Conservation (phyloP, 2,888 invertebrate species). For the Cephus pygmeus region DNA sequence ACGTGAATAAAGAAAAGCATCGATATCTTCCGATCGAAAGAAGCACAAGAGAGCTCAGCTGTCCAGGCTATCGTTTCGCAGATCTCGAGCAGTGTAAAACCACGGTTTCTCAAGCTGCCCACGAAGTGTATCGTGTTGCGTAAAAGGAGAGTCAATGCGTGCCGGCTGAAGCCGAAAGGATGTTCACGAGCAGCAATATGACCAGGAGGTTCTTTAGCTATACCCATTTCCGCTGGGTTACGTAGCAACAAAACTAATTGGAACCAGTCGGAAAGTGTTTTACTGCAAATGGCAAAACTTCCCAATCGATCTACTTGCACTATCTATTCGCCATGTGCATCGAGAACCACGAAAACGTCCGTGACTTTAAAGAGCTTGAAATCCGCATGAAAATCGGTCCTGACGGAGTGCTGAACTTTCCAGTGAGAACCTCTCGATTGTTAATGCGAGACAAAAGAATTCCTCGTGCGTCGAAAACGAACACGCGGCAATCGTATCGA, state of each 20-base stretch:
- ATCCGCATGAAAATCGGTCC: neutral
- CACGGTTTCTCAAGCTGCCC: neutral
- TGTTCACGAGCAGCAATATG: neutral
- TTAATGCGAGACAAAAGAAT: neutral
- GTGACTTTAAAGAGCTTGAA: neutral
- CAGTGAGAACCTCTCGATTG: neutral
- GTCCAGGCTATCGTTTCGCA: neutral
- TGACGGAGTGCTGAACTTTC: neutral
- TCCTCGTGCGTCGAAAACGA: neutral
- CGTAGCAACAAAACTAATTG: neutral
- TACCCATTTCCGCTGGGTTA: neutral
- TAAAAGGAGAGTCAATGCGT: neutral
- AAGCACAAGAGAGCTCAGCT: neutral
- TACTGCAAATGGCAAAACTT: neutral
- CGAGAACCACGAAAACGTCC: neutral
- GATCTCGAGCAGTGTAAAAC: neutral
- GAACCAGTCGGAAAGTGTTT: neutral
- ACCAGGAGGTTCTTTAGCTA: neutral
- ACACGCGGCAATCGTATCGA: neutral
- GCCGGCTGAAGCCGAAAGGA: neutral
- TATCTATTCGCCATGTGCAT: neutral
- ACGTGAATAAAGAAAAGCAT: neutral
- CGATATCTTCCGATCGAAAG: neutral
- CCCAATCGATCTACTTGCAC: neutral
- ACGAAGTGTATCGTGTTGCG: neutral